Percentiles rank a stretch among this genome's conserved stretches.
These are phyloP conservation scores for Drosophila melanosoma DNA, from an alignment of 2,888 invertebrate genomes.

Conservation along the genomic window DNA sequence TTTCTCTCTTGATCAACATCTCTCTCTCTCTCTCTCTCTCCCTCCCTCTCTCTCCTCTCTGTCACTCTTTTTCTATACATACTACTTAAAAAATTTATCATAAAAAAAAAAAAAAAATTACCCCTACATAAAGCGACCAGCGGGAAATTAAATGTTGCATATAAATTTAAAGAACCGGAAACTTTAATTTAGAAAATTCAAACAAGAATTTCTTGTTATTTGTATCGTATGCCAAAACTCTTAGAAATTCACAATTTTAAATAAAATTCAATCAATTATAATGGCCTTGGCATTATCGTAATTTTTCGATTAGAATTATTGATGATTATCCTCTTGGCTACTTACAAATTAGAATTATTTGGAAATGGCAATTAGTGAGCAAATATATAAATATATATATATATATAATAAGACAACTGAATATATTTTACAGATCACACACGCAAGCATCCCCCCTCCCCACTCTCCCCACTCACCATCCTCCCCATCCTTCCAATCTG, in stretches of 20 bases:
- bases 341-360: constrained; percentile 10
- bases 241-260: background rate
- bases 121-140: background rate
- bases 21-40: constrained; percentile 1
- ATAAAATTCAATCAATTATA: background rate
- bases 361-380: constrained; percentile 12
- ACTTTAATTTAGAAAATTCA: background rate
- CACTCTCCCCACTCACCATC: background rate
- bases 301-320: background rate
- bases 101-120: constrained; percentile 5
- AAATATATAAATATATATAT: background rate
- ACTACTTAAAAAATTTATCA: constrained; percentile 2
- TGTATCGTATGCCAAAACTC: background rate
- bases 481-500: background rate
- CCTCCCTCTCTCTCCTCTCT: constrained; percentile 2
- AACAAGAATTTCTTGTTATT: background rate
- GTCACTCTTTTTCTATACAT: background rate
- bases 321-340: background rate
- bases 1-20: background rate
- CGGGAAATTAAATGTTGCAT: background rate
- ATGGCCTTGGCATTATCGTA: background rate
- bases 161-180: background rate
- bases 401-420: constrained; percentile 11
- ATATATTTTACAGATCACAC: constrained; percentile 21
- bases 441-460: background rate